Percentiles rank a stretch among this genome's conserved stretches.
Conservation (phyloP, 1,140 invertebrate genomes). For the Eulimnadia texana region DNA sequence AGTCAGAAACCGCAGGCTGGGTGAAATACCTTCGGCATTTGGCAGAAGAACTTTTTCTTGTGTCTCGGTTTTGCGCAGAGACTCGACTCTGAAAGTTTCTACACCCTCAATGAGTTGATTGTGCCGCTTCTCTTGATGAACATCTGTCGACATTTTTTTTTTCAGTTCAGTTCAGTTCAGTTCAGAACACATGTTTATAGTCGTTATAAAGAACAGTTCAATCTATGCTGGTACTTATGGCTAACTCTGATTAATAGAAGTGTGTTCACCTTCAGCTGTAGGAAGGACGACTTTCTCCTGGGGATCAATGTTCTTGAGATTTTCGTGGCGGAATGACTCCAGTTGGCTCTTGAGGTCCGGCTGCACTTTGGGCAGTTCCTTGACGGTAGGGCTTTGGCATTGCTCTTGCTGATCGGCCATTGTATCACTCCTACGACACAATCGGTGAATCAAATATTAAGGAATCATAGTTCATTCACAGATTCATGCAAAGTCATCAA, state of each 20-base stretch:
- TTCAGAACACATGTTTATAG: too few species aligned
- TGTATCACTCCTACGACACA: too few species aligned
- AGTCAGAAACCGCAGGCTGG: neutral
- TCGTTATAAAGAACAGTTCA: too few species aligned
- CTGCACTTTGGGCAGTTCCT: constrained; percentile 78
- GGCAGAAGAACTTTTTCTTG: constrained; percentile 63
- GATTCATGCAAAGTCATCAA: neutral
- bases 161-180: too few species aligned
- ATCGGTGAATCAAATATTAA: neutral
- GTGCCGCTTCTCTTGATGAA: constrained; percentile 55
- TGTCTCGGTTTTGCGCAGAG: constrained; percentile 56
- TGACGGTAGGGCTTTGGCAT: constrained; percentile 50
- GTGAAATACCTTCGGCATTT: constrained; percentile 52
- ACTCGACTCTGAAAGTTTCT: constrained; percentile 47
- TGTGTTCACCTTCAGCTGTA: constrained; percentile 80
- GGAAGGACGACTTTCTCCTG: constrained; percentile 75
- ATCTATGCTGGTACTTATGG: too few species aligned
- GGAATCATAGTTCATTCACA: neutral
- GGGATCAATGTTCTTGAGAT: constrained; percentile 67
- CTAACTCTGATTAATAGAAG: too few species aligned
- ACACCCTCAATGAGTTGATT: constrained; percentile 53
- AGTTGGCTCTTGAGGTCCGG: constrained; percentile 72
- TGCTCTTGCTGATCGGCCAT: constrained; percentile 2
- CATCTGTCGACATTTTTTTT: constrained; percentile 35
- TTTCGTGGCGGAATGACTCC: constrained; percentile 66